Base-by-base conservation (phyloP, 2,113 vertebrate species). In the Eretmochelys imbricata region DNA sequence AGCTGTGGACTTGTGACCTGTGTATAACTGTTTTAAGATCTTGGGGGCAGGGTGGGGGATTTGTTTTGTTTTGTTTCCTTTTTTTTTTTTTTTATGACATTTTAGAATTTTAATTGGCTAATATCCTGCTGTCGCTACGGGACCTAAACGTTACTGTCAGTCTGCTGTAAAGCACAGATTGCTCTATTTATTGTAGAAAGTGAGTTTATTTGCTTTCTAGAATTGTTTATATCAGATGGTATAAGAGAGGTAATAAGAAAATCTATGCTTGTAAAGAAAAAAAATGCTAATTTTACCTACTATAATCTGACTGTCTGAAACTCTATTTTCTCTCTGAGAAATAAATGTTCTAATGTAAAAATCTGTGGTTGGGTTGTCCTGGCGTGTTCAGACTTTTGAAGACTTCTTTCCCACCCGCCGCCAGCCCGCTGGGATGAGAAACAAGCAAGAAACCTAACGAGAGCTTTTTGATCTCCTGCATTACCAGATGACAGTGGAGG, bases 111-210 rank as follows among this genome's bases (percentile, higher is more conserved):
- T 98, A 96, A 96, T 92, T 91, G 96, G 98, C 97, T 95, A 84
- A 95, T 96, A 96, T 94, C 97, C 98, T 97, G 97, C 97, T 98
- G 98, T 98, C 98, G 98, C 98, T 81, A 80, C 65, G 96, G 98
- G 98, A 97, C 97, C 96, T 96, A 81, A 80, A 95, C 53, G 96
- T 98, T 96, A 94, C 98, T 94, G 97, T 98, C 97, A 97, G 97
- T 98, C 98, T 98, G 98, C 98, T 98, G 98, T 98, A 97, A 98
- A 98, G 98, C 98, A 98, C 98, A 99, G 91, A 98, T 98, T 94
- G 97, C 98, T 99, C 97, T 99, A 99, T 99, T 99, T 99, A 99
- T 99, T 99, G 98, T 99, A 98, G 96, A 98, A 98, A 98, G 98
- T 98, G 98, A 98, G 97, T 98, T 98, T 98, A 98, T 98, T 98